phyloP scores from a whole-genome alignment of 2,888 invertebrate genomes.

The Podabrus alpinus region DNA sequence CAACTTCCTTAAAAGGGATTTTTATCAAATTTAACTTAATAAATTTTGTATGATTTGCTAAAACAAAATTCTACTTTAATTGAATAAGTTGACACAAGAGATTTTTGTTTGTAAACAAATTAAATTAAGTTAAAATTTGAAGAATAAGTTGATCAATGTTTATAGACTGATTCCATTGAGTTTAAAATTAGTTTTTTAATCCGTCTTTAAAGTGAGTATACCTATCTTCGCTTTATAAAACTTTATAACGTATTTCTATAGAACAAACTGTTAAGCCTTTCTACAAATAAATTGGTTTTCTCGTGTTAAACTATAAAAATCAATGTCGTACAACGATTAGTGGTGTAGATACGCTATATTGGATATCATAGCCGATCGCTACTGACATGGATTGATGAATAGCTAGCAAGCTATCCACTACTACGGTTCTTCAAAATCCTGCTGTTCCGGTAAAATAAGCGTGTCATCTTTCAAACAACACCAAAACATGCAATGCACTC shows the following conservation, averaged over 20 bases:
- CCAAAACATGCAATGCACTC: slow-evolving; percentile 16
- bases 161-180: slow-evolving; percentile 32
- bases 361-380: slow-evolving; percentile 47
- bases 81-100: slow-evolving; percentile 12
- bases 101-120: slow-evolving; percentile 5
- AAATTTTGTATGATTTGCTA: not conserved
- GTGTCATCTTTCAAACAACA: slow-evolving; percentile 21
- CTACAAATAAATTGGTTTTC: slow-evolving; percentile 30
- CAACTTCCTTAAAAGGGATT: not conserved
- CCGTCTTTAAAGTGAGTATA: slow-evolving; percentile 24
- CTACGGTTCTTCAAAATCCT: slow-evolving; percentile 31
- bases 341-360: slow-evolving; percentile 48
- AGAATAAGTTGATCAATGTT: slow-evolving; percentile 25
- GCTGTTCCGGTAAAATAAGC: slow-evolving; percentile 25
- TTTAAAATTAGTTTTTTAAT: slow-evolving; percentile 36
- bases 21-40: not conserved
- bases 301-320: slow-evolving; percentile 41
- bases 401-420: slow-evolving; percentile 37
- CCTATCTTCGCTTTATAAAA: slow-evolving; percentile 21
- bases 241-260: slow-evolving; percentile 25
- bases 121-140: slow-evolving; percentile 17
- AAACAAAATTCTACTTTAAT: not conserved
- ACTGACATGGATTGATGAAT: slow-evolving; percentile 49
- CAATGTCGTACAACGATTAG: slow-evolving; percentile 49
- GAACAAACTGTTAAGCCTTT: slow-evolving; percentile 24